Evolutionary conservation across 2,888 invertebrate genomes (phyloP), one percentile per base, ranked within the genome.

Genomic region (Dryobotodes eremita): DNA sequence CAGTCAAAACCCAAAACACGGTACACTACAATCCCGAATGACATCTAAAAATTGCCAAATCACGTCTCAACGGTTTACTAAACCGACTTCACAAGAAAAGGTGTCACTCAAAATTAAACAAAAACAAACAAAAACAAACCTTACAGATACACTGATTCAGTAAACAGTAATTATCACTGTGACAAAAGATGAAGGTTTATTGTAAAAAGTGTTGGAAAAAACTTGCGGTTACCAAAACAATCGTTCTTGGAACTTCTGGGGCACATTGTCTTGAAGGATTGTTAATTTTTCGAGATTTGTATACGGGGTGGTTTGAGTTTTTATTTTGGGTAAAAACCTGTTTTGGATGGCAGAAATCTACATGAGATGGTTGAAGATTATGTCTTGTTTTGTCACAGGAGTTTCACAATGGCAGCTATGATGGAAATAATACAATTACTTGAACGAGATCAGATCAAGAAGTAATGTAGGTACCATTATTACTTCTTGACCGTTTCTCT

Each of bases 161-260:
- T 88, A 77, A 79, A 82, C 78, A 87, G 89, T 91, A 90, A 93
- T 94, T 92, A 94, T 94, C 91, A 92, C 90, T 88, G 80, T 89
- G 91, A 93, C 92, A 93, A 91, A 92, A 88, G 91, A 86, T 81
- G 72, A 75, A 79, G 82, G 88, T 84, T 83, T 79, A 75, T 79
- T 13, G 75, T 70, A 90, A 90, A 89, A 88, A 83, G 26, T 70
- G 75, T 71, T 84, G 89, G 90, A 93, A 92, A 69, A 92, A 88
- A 85, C 82, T 77, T 77, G 79, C 83, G 90, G 89, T 90, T 90
- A 93, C 93, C 93, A 93, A 92, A 94, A 94, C 93, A 93, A 91
- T 91, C 91, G 91, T 95, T 95, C 95, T 92, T 65, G 90, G 95
- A 95, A 95, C 83, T 85, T 86, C 82, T 77, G 82, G 81, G 86